Percentiles rank a stretch among this genome's conserved stretches.
These are phyloP conservation scores for Baccha elongata DNA, from an alignment of 2,888 invertebrate species.

Conservation along the genomic window DNA sequence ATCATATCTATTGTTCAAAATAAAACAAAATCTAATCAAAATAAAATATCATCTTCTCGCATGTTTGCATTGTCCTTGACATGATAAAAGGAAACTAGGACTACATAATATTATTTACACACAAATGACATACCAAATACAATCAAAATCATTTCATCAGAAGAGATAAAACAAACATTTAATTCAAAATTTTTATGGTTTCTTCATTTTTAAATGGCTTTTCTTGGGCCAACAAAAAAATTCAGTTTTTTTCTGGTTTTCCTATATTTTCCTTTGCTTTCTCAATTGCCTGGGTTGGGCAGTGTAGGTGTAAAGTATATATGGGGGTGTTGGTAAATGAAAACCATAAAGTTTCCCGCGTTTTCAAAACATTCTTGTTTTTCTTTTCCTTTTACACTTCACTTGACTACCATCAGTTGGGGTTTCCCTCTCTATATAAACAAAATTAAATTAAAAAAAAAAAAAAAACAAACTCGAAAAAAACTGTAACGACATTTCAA, in stretches of 20 bases:
- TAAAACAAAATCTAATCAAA: slow-evolving; percentile 15
- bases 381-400: slow-evolving; percentile 15
- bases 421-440: slow-evolving; percentile 4
- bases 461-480: slow-evolving; percentile 6
- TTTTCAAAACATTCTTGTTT: slow-evolving; percentile 52
- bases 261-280: background rate
- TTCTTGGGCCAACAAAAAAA: background rate
- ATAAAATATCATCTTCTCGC: slow-evolving; percentile 13
- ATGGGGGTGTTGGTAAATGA: slow-evolving; percentile 33
- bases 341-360: slow-evolving; percentile 27
- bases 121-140: slow-evolving; percentile 10
- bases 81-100: slow-evolving; percentile 2
- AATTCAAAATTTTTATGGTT: slow-evolving; percentile 27
- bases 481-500: slow-evolving; percentile 61
- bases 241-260: background rate
- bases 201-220: slow-evolving; percentile 3
- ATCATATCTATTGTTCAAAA: background rate
- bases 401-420: slow-evolving; percentile 7
- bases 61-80: slow-evolving; percentile 29
- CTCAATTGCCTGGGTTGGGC: slow-evolving; percentile 2
- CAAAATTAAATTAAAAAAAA: slow-evolving; percentile 6
- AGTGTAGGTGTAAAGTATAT: background rate
- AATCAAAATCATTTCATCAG: slow-evolving; percentile 21
- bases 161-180: slow-evolving; percentile 29
- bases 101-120: background rate